Conservation (phyloP, 2,888 invertebrate genomes). For the Watsonalla cultraria region DNA sequence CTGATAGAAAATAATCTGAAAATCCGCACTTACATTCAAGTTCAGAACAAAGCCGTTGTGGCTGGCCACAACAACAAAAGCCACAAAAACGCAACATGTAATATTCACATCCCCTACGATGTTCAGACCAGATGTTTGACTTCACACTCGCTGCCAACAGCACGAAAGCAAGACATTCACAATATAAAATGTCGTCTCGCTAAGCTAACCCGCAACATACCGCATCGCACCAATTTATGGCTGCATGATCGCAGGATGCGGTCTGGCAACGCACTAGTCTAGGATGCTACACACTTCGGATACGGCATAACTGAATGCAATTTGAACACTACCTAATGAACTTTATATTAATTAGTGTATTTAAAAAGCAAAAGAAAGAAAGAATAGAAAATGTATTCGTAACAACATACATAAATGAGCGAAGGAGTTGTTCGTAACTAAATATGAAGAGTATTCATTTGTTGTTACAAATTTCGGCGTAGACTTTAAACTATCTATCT, state of each 20-base stretch:
- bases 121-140: conserved; percentile 16
- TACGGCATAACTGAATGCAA: neutral
- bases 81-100: neutral
- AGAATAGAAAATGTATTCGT: too few relatives aligned
- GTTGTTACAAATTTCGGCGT: too few relatives aligned
- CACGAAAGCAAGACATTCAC: conserved; percentile 34
- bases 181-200: conserved; percentile 37
- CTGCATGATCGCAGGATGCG: conserved; percentile 38
- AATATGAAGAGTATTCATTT: too few relatives aligned
- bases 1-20: too few relatives aligned
- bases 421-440: too few relatives aligned
- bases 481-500: too few relatives aligned
- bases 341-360: too few relatives aligned
- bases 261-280: conserved; percentile 44
- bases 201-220: conserved; percentile 41
- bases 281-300: conserved; percentile 4
- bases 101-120: neutral
- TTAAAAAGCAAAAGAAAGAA: too few relatives aligned
- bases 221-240: conserved; percentile 48
- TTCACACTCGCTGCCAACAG: conserved; percentile 3
- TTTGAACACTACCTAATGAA: too few relatives aligned
- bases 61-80: neutral
- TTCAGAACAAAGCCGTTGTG: too few relatives aligned
- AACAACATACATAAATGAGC: too few relatives aligned
- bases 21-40: too few relatives aligned